phyloP scores from a whole-genome alignment of 1,140 invertebrate species.

The Saxidomus purpurata region DNA sequence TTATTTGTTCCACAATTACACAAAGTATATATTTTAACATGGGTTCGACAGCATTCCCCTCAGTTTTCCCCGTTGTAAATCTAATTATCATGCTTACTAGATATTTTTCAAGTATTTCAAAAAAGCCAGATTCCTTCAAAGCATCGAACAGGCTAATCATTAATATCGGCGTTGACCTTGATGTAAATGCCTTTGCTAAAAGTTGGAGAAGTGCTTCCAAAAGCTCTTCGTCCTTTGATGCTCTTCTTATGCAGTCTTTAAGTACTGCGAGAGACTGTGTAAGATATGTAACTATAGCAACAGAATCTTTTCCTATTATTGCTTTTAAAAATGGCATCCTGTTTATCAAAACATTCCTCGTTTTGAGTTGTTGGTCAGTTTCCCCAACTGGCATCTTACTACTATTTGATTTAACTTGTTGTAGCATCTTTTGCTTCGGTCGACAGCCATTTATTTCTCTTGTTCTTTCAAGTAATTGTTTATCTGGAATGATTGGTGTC shows the following conservation, averaged over 20 bases:
- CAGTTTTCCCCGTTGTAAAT: not conserved
- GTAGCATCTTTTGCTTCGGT: not conserved
- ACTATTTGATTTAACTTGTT: not conserved
- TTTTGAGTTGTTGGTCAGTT: not conserved
- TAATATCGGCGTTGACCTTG: not conserved
- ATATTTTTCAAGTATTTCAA: not conserved
- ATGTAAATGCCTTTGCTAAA: slow-evolving; percentile 5
- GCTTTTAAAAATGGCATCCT: slow-evolving; percentile 1
- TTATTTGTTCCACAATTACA: not conserved
- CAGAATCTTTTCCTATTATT: not conserved
- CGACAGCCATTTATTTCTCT: slow-evolving; percentile 29
- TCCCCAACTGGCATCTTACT: not conserved
- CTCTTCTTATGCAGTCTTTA: not conserved
- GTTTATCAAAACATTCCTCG: not conserved
- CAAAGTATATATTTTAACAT: not conserved
- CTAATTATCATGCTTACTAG: not conserved
- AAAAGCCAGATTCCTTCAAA: not conserved
- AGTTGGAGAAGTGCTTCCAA: slow-evolving; percentile 16
- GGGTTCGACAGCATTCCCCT: not conserved
- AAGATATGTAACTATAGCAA: slow-evolving; percentile 7
- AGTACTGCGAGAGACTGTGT: not conserved
- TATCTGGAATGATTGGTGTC: too few relatives aligned
- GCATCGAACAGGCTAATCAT: not conserved
- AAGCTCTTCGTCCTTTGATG: not conserved
- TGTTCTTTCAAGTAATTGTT: too few relatives aligned